A percentile compares a stretch with the other conserved stretches of the same genome.
These are phyloP conservation scores for Sabatieria punctata DNA, from an alignment of 2,888 invertebrate genomes.

Conservation along the genomic window DNA sequence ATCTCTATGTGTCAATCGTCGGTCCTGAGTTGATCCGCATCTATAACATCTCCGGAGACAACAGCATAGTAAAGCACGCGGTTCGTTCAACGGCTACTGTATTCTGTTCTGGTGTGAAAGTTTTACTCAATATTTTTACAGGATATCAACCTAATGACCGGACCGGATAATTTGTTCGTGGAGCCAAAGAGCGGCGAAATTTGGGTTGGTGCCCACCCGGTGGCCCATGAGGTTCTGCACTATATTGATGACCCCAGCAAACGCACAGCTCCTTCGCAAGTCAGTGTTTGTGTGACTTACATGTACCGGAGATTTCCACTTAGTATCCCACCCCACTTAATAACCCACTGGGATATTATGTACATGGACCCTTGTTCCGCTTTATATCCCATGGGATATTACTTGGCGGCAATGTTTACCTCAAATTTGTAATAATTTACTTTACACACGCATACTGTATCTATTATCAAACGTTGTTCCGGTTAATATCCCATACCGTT, in stretches of 20 bases:
- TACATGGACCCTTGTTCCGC: too few relatives aligned
- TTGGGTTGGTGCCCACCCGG: slow-evolving; percentile 18
- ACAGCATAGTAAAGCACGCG: slow-evolving; percentile 12
- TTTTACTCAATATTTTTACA: neutral
- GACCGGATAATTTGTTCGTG: slow-evolving; percentile 13
- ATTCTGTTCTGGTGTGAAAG: too few relatives aligned
- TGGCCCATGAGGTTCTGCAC: slow-evolving; percentile 7
- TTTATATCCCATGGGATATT: too few relatives aligned
- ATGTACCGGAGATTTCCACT: too few relatives aligned
- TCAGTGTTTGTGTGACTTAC: neutral
- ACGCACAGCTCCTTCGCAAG: slow-evolving; percentile 7
- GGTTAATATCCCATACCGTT: too few relatives aligned
- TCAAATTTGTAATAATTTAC: too few relatives aligned
- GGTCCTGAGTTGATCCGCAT: slow-evolving; percentile 15
- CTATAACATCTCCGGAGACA: slow-evolving; percentile 18
- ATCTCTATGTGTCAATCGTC: slow-evolving; percentile 17
- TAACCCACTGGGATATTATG: too few relatives aligned
- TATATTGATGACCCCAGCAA: slow-evolving; percentile 1
- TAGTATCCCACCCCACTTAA: too few relatives aligned
- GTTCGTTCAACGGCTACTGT: neutral
- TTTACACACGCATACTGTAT: too few relatives aligned
- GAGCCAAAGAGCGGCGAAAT: slow-evolving; percentile 12
- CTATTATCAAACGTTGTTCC: too few relatives aligned
- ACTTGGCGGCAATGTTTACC: too few relatives aligned
- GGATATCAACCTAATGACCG: slow-evolving; percentile 21